Evolutionary conservation across 2,113 vertebrate species (phyloP).

Genomic region (Dipodomys stephensi): DNA sequence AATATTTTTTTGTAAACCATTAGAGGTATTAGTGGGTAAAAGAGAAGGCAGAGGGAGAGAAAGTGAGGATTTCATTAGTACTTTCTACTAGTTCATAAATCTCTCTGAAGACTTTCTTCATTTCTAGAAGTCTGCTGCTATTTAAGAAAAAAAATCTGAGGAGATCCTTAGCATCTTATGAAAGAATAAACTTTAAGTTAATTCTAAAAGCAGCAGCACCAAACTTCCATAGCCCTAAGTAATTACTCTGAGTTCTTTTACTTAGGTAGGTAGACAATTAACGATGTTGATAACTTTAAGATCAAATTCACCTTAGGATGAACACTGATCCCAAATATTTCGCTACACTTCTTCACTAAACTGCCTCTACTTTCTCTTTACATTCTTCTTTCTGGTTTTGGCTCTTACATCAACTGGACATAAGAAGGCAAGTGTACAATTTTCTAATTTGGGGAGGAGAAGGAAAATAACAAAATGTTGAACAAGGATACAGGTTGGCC

Average conservation of each 20-base stretch:
- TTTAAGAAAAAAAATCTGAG: background rate
- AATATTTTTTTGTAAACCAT: slow-evolving; percentile 6
- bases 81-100: background rate
- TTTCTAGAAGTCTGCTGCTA: background rate
- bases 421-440: background rate
- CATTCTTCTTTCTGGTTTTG: background rate
- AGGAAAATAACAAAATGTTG: no score
- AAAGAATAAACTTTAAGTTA: background rate
- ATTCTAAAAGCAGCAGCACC: background rate
- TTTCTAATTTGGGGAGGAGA: no score
- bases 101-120: background rate
- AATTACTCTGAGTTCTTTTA: background rate
- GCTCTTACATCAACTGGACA: background rate
- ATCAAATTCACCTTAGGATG: background rate
- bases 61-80: background rate
- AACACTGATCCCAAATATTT: background rate
- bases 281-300: background rate
- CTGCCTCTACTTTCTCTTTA: background rate
- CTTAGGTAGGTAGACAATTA: background rate
- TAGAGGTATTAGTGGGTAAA: background rate
- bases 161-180: background rate
- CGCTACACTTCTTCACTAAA: background rate
- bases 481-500: no score
- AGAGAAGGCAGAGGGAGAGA: background rate
- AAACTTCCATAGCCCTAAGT: background rate